Evolutionary conservation across 35 echinoderm and acorn worm species (phyloP).

Genomic region (Diadema setosum): DNA sequence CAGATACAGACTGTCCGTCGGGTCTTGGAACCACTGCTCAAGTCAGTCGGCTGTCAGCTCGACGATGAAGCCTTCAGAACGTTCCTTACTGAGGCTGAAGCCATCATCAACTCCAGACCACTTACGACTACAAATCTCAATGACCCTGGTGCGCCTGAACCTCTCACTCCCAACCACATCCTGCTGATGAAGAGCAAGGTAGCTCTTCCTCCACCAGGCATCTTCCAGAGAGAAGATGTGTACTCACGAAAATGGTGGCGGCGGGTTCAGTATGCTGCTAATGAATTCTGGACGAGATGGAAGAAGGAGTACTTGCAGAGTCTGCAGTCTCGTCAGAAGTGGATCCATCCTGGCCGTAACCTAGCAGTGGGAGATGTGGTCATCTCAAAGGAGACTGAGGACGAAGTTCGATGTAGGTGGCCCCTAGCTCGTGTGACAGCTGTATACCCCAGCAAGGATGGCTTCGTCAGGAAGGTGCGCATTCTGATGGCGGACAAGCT

Average conservation of each 20-base stretch:
- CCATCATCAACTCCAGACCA: conserved; percentile 28
- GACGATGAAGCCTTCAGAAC: conserved; percentile 35
- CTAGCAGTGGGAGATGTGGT: conserved; percentile 31
- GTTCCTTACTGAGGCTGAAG: conserved; percentile 1
- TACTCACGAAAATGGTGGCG: conserved; percentile 32
- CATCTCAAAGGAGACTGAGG: conserved; percentile 2
- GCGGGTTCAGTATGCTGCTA: conserved; percentile 34
- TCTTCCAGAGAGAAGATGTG: background rate
- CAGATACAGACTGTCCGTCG: background rate
- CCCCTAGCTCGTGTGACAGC: conserved; percentile 2
- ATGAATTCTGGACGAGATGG: conserved; percentile 55
- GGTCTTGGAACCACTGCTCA: background rate
- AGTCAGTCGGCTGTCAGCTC: background rate
- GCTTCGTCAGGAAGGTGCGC: background rate
- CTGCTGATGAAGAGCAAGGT: conserved; percentile 25
- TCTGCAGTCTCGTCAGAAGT: conserved; percentile 39
- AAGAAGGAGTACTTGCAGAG: conserved; percentile 23
- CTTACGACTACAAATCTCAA: background rate
- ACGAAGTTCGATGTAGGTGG: conserved; percentile 32
- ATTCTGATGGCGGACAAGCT: background rate
- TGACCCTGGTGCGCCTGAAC: background rate
- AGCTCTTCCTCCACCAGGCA: conserved; percentile 27
- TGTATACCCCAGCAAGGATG: conserved; percentile 7
- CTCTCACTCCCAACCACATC: conserved; percentile 38
- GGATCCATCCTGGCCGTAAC: conserved; percentile 5